Base-by-base conservation (phyloP, 2,113 vertebrate species). In the Pseudorasbora parva region DNA sequence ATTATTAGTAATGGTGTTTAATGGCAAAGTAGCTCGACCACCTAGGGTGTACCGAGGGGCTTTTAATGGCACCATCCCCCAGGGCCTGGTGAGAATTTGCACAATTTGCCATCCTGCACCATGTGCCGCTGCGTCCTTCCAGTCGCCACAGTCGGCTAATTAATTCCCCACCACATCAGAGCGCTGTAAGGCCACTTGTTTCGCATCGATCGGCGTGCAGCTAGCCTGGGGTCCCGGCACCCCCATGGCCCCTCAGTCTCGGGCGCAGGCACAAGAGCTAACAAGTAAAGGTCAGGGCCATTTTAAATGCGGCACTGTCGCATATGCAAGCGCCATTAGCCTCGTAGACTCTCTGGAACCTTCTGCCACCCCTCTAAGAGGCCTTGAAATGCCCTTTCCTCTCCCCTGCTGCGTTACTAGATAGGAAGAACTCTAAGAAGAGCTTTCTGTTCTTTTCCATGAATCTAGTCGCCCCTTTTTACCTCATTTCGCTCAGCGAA, bases 1-100 rank as follows among this genome's bases (percentile, higher is more conserved):
- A 86, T 91, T 90, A 87, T 78, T 85, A 73, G 78, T 89, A 89
- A 90, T 88, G 87, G 84, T 71, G 69, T 89, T 83, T 86, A 82
- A 88, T 83, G 85, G 83, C 80, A 72, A 73, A 78, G 84, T 82
- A 72, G 68, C 78, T 62, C 37, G 54, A 27, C 88, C 84, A 87
- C 84, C 82, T 74, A 56, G 25, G 62, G 84, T 85, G 72, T 86
- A 56, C 68, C 79, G 27, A 12, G 37, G 80, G 21, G 25, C 74
- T 87, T 85, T 86, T 86, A 85, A 81, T 85, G 83, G 57, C 76
- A 64, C 68, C 45, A 10, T 76, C 66, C 62, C 37, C 41, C 8
- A 51, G 51, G 62, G 25, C 78, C 75, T 27, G 59, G 19, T 4
- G 69, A 74, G 78, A 57, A 49, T 64, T 78, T 37, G 64, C 47